phyloP scores from a whole-genome alignment of 1,140 invertebrate genomes.

The Mercenaria mercenaria region DNA sequence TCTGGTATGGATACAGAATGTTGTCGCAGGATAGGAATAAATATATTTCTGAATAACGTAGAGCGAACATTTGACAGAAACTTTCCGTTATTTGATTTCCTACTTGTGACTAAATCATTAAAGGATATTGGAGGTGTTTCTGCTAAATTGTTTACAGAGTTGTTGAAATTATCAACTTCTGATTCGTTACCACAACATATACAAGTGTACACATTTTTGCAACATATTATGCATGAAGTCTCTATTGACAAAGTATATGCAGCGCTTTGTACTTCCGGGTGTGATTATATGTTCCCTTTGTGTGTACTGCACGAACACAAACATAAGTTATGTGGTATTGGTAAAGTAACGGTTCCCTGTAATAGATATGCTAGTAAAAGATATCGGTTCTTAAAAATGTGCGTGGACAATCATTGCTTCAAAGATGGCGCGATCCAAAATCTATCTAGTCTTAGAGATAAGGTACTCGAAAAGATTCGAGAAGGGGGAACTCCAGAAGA shows the following conservation, averaged over 20 bases:
- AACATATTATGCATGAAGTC: not conserved
- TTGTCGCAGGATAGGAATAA: no score
- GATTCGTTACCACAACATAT: not conserved
- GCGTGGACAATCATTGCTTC: not conserved
- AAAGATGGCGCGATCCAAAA: not conserved
- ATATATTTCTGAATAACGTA: no score
- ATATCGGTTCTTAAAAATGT: not conserved
- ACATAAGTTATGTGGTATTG: not conserved
- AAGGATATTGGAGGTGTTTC: not conserved
- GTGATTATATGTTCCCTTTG: not conserved
- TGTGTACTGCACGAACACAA: not conserved
- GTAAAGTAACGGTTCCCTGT: not conserved
- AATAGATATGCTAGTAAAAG: not conserved
- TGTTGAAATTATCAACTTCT: not conserved
- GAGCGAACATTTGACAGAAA: no score
- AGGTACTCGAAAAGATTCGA: not conserved
- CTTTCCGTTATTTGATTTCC: not conserved
- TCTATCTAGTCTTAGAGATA: not conserved
- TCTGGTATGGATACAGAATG: no score
- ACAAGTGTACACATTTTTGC: not conserved
- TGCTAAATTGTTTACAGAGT: not conserved
- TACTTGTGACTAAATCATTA: not conserved
- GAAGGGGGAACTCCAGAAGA: not conserved
- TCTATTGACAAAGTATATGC: not conserved
- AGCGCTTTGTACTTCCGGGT: not conserved